Evolutionary conservation across 2,888 invertebrate species (phyloP).

Genomic region (Spodoptera exigua): DNA sequence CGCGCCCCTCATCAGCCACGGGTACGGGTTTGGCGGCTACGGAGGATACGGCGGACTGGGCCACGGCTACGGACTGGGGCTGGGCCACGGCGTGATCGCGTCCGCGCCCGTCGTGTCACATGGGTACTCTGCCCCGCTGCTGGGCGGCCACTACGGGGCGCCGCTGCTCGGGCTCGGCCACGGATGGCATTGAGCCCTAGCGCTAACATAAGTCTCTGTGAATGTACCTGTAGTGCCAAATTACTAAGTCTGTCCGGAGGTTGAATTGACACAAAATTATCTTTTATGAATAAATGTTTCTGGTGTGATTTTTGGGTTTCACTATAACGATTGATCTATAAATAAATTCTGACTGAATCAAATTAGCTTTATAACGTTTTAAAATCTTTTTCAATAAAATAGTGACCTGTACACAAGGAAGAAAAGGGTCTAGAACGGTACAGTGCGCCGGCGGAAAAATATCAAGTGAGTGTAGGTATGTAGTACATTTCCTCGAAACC

Average conservation of each 20-base stretch:
- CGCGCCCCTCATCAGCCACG: constrained; percentile 53
- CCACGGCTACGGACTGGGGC: constrained; percentile 44
- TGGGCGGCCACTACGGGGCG: constrained; percentile 58
- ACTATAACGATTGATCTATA: background rate
- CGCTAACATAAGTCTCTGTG: constrained; percentile 26
- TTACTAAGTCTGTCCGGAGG: constrained; percentile 58
- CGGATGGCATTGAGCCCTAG: constrained; percentile 71
- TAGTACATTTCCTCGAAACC: no score
- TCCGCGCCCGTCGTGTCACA: constrained; percentile 63
- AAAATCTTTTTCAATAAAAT: no score
- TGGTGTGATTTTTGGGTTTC: constrained; percentile 22
- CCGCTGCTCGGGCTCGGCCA: constrained; percentile 73
- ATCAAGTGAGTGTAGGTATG: no score
- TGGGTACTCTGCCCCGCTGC: constrained; percentile 49
- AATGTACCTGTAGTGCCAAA: constrained; percentile 70
- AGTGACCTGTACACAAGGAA: no score
- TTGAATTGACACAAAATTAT: constrained; percentile 28
- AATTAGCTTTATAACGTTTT: no score
- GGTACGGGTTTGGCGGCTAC: constrained; percentile 54
- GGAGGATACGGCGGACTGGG: constrained; percentile 46
- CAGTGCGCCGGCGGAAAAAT: no score
- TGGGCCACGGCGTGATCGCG: constrained; percentile 58
- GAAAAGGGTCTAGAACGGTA: no score
- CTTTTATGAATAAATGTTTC: constrained; percentile 21
- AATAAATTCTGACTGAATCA: no score